Base-by-base conservation (phyloP, 2,888 invertebrate species). In the Watsonalla binaria region DNA sequence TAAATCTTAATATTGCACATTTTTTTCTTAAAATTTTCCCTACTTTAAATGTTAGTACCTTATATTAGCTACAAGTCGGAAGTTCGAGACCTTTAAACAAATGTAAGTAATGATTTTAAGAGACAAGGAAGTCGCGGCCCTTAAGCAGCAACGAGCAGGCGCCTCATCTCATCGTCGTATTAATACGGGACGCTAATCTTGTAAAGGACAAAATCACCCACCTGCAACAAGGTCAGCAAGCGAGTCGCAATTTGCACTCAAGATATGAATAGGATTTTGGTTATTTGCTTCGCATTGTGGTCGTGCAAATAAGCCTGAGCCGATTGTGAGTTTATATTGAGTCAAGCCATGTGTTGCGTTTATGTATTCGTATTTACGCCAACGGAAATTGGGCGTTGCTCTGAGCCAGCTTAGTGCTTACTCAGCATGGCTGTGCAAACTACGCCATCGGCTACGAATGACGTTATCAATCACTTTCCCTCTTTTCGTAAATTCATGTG, bases 211-310 rank as follows among this genome's bases (percentile, higher is more conserved):
- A 24, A 24, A 24, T 24, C 4, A 24, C 24, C 24, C 4, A 24
- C 24, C 24, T 24, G 24, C 24, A 24, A 24, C 24, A 24, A 24
- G 24, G 24, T 24, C 24, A 1, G 24, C 24, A 24, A 24, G 24
- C 24, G 24, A 24, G 24, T 24, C 72, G 71, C 62, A 72, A 70
- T 65, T n/a, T 71, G 72, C 68, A 69, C 70, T 71, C 77, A 80
- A 74, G 72, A 73, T 74, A 76, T 70, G 71, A 62, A 59, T 66
- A 62, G 65, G 74, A 60, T 68, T 69, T 76, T 70, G 63, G 74
- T 81, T 85, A 81, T 87, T 86, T 77, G 74, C 71, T 82, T 80
- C 80, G 81, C 78, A 82, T 81, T 85, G 82, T 83, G 79, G 81
- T 82, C 82, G 82, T 84, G 78, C 82, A 85, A 86, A 72, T 86